These are phyloP conservation scores for Heliconius hewitsoni DNA, from an alignment of 1,140 invertebrate species.

Conservation along the genomic window DNA sequence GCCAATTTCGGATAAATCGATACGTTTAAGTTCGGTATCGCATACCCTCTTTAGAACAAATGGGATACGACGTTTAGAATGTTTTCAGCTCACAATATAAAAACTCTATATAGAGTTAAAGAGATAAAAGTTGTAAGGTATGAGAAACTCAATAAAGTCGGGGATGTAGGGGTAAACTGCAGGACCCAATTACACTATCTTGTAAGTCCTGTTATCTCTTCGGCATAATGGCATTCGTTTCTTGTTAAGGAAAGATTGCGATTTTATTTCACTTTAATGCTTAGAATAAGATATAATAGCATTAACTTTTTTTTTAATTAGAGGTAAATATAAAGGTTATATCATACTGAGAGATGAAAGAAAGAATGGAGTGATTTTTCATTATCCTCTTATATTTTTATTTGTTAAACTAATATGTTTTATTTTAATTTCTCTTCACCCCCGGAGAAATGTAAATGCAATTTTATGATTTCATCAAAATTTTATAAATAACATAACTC, in stretches of 20 bases:
- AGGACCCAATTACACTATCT: constrained; percentile 41
- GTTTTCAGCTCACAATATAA: constrained; percentile 13
- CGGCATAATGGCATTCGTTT: constrained; percentile 30
- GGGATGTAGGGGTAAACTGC: constrained; percentile 20
- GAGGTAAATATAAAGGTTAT: too few relatives aligned
- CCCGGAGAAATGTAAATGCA: too few relatives aligned
- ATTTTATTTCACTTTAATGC: constrained; percentile 6
- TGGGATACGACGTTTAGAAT: constrained; percentile 9
- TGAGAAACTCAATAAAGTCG: constrained; percentile 4
- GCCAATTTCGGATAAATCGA: constrained; percentile 17
- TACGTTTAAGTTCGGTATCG: constrained; percentile 12
- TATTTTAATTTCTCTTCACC: too few relatives aligned
- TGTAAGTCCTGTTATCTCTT: constrained; percentile 37
- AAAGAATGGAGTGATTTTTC: too few relatives aligned
- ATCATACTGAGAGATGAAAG: too few relatives aligned
- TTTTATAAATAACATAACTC: too few relatives aligned
- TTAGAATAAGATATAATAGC: neutral
- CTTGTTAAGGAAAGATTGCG: constrained; percentile 18
- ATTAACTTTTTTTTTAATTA: neutral
- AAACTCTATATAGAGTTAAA: constrained; percentile 12
- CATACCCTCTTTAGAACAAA: constrained; percentile 10
- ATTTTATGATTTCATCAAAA: too few relatives aligned
- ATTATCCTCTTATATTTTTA: too few relatives aligned
- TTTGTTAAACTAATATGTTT: too few relatives aligned
- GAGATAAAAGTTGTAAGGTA: constrained; percentile 16